These are phyloP conservation scores for Microcebus griseorufus DNA, from an alignment of 2,113 vertebrate genomes.

Conservation along the genomic window DNA sequence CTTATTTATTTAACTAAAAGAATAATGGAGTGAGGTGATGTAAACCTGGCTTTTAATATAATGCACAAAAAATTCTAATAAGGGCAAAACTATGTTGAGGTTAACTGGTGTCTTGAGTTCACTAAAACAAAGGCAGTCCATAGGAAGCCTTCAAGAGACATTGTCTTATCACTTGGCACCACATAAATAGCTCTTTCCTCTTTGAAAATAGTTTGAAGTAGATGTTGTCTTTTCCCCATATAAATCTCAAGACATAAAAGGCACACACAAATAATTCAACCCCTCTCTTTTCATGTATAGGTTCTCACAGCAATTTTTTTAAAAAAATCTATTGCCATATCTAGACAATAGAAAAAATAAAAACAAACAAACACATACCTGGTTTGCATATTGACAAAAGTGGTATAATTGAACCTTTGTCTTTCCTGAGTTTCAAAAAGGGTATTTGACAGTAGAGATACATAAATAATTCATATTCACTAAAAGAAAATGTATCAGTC, in stretches of 20 bases:
- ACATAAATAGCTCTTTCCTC: conserved; percentile 5
- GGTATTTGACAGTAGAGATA: conserved; percentile 61
- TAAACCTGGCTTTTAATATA: conserved; percentile 62
- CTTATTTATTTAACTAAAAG: neutral
- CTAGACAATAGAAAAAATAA: conserved; percentile 52
- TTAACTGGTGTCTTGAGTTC: conserved; percentile 64
- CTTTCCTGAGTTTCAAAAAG: conserved; percentile 76
- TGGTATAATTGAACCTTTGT: conserved; percentile 60
- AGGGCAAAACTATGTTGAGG: conserved; percentile 66
- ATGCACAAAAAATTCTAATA: conserved; percentile 46
- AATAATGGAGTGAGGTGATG: conserved; percentile 10
- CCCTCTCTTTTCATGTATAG: conserved; percentile 36
- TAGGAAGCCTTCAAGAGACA: conserved; percentile 52
- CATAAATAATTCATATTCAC: conserved; percentile 49
- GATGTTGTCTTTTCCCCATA: conserved; percentile 46
- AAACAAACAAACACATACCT: conserved; percentile 14
- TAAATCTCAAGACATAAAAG: conserved; percentile 45
- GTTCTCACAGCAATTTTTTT: conserved; percentile 58
- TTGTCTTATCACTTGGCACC: conserved; percentile 21
- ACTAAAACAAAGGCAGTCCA: conserved; percentile 51
- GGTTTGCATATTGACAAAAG: conserved; percentile 53
- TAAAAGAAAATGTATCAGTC: conserved; percentile 44
- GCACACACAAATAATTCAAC: conserved; percentile 48
- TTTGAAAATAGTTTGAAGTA: conserved; percentile 45
- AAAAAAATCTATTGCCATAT: conserved; percentile 57